Percentiles rank a stretch among this genome's conserved stretches.
These are phyloP conservation scores for Myrmecobius fasciatus DNA, from an alignment of 2,113 vertebrate genomes.

Conservation along the genomic window DNA sequence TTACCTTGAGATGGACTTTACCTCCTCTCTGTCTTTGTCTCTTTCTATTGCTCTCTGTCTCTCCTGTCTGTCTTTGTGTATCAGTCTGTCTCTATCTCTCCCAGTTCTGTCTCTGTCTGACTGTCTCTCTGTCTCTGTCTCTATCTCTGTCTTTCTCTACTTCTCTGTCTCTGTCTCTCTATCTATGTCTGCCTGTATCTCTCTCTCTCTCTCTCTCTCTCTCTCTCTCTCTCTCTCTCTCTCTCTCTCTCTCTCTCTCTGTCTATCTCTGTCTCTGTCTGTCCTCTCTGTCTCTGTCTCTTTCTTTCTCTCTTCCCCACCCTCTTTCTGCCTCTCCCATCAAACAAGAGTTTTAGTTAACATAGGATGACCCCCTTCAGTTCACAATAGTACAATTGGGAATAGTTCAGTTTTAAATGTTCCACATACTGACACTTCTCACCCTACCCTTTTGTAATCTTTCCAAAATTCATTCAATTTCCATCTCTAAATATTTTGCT, in stretches of 20 bases:
- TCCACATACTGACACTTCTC: background rate
- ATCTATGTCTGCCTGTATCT: too few species aligned
- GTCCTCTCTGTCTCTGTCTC: background rate
- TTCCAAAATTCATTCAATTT: background rate
- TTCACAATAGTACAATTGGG: background rate
- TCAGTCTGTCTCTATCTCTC: too few species aligned
- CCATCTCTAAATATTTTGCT: constrained; percentile 1
- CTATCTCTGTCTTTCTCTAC: too few species aligned
- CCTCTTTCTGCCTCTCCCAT: background rate
- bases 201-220: too few species aligned
- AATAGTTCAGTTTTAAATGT: background rate
- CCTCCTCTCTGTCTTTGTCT: background rate
- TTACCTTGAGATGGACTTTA: background rate
- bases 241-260: too few species aligned
- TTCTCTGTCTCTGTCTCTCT: background rate
- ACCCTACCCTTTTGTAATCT: background rate
- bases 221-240: too few species aligned
- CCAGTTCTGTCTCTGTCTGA: too few species aligned
- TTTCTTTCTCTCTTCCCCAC: background rate
- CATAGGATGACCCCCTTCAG: background rate
- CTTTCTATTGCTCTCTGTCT: too few species aligned
- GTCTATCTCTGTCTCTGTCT: too few species aligned
- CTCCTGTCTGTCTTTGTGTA: background rate
- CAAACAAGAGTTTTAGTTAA: background rate
- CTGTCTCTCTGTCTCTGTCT: background rate